Evolutionary conservation across 1,140 invertebrate genomes (phyloP).

Genomic region (Cotesia glomerata): DNA sequence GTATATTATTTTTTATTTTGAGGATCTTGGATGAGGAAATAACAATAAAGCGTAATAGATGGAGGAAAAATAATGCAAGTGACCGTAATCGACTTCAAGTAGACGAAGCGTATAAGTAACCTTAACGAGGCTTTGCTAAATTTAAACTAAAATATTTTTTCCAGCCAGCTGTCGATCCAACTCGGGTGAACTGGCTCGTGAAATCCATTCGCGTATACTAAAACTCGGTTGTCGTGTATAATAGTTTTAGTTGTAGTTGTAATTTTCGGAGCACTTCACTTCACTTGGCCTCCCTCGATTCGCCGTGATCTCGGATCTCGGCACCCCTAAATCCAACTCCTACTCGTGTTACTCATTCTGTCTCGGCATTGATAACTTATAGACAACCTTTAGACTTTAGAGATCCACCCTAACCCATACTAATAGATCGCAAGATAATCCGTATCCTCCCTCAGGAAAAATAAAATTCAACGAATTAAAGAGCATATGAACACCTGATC

Average conservation of each 20-base stretch:
- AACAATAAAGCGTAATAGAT: not conserved
- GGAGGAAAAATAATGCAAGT: not conserved
- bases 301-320: conserved; percentile 24
- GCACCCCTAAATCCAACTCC: not conserved
- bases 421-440: not conserved
- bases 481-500: conserved; percentile 16
- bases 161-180: conserved; percentile 43
- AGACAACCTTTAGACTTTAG: too few relatives aligned
- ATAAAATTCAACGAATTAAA: conserved; percentile 20
- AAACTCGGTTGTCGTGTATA: too few relatives aligned
- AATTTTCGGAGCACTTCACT: conserved; percentile 39
- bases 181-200: conserved; percentile 42
- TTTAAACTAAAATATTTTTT: conserved; percentile 22
- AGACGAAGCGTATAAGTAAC: not conserved
- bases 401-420: too few relatives aligned
- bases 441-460: not conserved
- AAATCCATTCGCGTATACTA: conserved; percentile 44
- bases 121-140: not conserved
- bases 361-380: too few relatives aligned
- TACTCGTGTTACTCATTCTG: not conserved
- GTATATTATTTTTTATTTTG: not conserved
- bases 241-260: too few relatives aligned
- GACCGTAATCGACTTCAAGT: conserved; percentile 8
- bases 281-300: conserved; percentile 36
- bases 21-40: not conserved